Evolutionary conservation across 1,140 invertebrate genomes (phyloP).

Genomic region (Maniola jurtina): DNA sequence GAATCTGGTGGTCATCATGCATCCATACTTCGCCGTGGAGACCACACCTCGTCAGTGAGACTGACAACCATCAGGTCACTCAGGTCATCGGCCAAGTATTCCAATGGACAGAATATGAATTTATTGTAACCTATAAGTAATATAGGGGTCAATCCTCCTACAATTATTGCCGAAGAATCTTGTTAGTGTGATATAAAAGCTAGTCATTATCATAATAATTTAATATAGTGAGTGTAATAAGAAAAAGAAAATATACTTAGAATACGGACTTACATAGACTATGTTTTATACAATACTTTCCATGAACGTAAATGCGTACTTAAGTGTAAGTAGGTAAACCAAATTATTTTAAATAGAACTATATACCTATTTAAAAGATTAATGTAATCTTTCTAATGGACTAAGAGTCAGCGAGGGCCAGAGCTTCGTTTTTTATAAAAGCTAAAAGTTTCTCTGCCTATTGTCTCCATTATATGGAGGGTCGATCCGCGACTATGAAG

Average conservation of each 20-base stretch:
- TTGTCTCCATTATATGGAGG: too few relatives aligned
- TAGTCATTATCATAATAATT: constrained; percentile 23
- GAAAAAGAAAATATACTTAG: neutral
- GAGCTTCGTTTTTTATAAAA: too few relatives aligned
- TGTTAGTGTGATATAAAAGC: constrained; percentile 20
- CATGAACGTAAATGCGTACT: too few relatives aligned
- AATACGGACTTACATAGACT: too few relatives aligned
- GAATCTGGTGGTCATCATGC: constrained; percentile 63
- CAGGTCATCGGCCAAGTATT: constrained; percentile 61
- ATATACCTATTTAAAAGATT: too few relatives aligned
- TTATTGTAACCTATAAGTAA: constrained; percentile 51
- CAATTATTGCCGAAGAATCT: constrained; percentile 19
- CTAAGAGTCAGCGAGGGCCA: too few relatives aligned
- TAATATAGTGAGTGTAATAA: neutral
- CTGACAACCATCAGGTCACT: constrained; percentile 61
- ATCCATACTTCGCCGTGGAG: constrained; percentile 56
- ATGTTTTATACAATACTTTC: too few relatives aligned
- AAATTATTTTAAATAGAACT: too few relatives aligned
- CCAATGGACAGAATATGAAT: constrained; percentile 62
- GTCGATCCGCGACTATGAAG: too few relatives aligned
- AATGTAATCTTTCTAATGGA: too few relatives aligned
- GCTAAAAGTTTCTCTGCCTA: too few relatives aligned
- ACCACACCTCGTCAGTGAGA: constrained; percentile 62
- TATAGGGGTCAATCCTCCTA: neutral
- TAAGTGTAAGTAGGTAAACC: too few relatives aligned